Conservation (phyloP, 2,888 invertebrate species). For the Mesorhabditis sp. region DNA sequence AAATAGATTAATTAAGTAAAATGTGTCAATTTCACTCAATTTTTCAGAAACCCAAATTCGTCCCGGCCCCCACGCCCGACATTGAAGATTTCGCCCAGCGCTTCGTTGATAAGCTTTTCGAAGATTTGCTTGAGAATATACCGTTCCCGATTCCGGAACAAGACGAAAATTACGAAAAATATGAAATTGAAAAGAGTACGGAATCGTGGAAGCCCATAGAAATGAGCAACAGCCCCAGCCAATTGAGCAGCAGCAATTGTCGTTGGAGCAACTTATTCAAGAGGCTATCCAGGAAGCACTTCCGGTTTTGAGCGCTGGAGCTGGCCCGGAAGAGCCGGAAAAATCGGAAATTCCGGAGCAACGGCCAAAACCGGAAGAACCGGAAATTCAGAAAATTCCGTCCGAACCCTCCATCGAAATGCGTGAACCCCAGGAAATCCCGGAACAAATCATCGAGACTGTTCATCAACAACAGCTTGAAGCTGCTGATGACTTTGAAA, state of each 20-base stretch:
- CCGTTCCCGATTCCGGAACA: background rate
- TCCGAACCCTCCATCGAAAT: background rate
- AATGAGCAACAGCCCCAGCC: no score
- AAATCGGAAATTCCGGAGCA: background rate
- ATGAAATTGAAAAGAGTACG: background rate
- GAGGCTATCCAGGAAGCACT: no score
- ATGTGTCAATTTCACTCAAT: no score
- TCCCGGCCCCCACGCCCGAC: conserved; percentile 3
- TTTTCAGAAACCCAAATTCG: background rate
- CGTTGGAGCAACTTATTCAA: no score
- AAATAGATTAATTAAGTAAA: no score
- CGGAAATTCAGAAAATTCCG: background rate
- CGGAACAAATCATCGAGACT: background rate
- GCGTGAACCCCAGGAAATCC: background rate
- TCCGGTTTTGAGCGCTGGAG: no score
- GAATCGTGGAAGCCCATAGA: background rate
- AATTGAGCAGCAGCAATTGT: no score
- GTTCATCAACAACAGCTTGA: background rate
- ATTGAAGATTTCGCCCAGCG: background rate
- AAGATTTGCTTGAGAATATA: background rate
- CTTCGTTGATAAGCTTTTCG: background rate
- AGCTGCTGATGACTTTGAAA: no score
- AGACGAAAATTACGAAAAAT: background rate
- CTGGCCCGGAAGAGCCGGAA: no score
- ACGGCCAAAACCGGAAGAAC: background rate